Conservation (phyloP, 2,113 vertebrate genomes). For the Brachypteracias leptosomus region DNA sequence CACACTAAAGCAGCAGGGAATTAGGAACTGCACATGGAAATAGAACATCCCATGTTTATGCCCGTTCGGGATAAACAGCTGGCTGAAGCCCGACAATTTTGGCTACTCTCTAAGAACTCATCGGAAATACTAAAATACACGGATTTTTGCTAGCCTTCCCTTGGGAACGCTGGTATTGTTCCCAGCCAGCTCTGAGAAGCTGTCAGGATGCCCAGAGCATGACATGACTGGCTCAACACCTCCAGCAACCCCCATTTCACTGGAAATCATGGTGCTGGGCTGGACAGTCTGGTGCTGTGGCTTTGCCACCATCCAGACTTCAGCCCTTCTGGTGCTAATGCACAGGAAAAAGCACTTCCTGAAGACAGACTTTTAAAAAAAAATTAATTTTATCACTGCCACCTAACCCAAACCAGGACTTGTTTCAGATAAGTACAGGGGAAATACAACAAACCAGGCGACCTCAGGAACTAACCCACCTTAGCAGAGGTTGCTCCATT, state of each 20-base stretch:
- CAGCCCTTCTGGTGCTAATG: accelerated
- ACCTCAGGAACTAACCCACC: not conserved
- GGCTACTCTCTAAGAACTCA: not conserved
- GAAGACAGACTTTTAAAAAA: not conserved
- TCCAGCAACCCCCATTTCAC: not conserved
- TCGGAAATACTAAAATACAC: slow-evolving; percentile 12
- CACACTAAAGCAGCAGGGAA: not conserved
- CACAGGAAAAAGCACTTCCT: not conserved
- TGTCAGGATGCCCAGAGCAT: slow-evolving; percentile 33
- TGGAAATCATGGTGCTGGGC: not conserved
- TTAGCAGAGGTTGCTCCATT: not conserved
- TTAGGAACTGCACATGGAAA: not conserved
- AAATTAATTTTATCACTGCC: not conserved
- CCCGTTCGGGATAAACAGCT: not conserved
- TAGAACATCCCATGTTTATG: not conserved
- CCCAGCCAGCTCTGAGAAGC: not conserved
- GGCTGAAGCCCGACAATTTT: not conserved
- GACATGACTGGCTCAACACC: not conserved
- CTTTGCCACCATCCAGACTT: not conserved
- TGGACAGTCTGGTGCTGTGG: not conserved
- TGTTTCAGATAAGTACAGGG: not conserved
- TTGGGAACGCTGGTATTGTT: not conserved
- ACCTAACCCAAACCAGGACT: not conserved
- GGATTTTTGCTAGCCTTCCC: not conserved
- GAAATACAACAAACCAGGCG: not conserved